Evolutionary conservation across 2,113 vertebrate genomes (phyloP).

Genomic region (Limanda limanda): DNA sequence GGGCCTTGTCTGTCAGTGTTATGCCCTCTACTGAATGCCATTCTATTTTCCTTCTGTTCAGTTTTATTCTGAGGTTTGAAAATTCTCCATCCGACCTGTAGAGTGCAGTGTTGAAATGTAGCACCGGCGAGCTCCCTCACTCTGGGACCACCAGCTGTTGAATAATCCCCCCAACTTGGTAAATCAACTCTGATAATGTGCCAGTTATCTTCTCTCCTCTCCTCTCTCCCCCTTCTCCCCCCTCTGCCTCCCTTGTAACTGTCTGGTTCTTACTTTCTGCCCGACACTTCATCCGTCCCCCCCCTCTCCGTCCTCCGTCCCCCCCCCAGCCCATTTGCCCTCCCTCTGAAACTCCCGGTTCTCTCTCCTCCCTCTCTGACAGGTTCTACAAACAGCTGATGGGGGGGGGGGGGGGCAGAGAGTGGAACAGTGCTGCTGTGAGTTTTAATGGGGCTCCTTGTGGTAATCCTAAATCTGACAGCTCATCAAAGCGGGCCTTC

Average conservation of each 20-base stretch:
- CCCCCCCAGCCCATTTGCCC: slow-evolving; percentile 7
- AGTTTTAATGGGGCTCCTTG: slow-evolving; percentile 50
- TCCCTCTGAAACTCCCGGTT: background rate
- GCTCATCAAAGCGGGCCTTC: slow-evolving; percentile 47
- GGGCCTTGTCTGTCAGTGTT: too few species aligned
- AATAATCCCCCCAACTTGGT: slow-evolving; percentile 14
- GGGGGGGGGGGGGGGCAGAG: slow-evolving; percentile 22
- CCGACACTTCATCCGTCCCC: slow-evolving; percentile 8
- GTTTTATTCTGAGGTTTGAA: background rate
- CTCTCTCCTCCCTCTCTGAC: slow-evolving; percentile 34
- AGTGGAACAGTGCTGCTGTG: slow-evolving; percentile 35
- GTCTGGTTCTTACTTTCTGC: slow-evolving; percentile 24
- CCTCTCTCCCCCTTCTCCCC: background rate
- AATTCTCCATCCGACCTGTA: slow-evolving; percentile 18
- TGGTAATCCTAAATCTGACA: slow-evolving; percentile 69
- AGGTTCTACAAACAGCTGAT: slow-evolving; percentile 59
- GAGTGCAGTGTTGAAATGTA: slow-evolving; percentile 67
- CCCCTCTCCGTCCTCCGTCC: background rate
- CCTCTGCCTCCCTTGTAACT: slow-evolving; percentile 36
- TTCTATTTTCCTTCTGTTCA: too few species aligned
- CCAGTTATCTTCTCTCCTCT: slow-evolving; percentile 25
- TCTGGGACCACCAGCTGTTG: slow-evolving; percentile 9
- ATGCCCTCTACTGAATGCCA: too few species aligned
- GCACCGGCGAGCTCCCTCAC: background rate
- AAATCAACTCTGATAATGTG: slow-evolving; percentile 42